Evolutionary conservation across 1,140 invertebrate genomes (phyloP).

Genomic region (Andrena cerasifolii): DNA sequence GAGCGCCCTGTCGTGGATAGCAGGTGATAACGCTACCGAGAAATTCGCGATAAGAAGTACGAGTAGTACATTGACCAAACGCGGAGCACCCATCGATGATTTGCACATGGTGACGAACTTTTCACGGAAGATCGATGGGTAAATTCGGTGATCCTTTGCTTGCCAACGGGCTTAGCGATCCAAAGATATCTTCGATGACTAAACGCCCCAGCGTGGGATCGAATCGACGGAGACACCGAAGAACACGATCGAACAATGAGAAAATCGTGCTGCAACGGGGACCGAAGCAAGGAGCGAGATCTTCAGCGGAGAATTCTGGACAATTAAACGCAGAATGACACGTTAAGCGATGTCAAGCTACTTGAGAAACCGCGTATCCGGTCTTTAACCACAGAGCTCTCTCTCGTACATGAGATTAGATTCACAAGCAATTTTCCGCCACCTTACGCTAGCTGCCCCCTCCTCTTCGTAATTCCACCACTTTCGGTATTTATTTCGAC

Average conservation of each 20-base stretch:
- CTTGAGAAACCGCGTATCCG: constrained; percentile 24
- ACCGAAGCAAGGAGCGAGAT: too few relatives aligned
- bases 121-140: neutral
- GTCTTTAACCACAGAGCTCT: constrained; percentile 29
- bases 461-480: too few relatives aligned
- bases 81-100: too few relatives aligned
- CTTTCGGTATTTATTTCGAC: neutral
- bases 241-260: too few relatives aligned
- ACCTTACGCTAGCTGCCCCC: neutral
- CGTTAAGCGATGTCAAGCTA: neutral
- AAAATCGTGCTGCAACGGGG: too few relatives aligned
- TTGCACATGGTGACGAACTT: neutral
- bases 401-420: constrained; percentile 45
- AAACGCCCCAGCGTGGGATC: too few relatives aligned
- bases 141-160: neutral
- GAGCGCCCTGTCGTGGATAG: neutral
- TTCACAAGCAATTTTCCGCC: constrained; percentile 11
- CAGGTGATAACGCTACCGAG: neutral
- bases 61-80: too few relatives aligned
- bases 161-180: too few relatives aligned
- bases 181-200: neutral
- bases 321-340: constrained; percentile 14
- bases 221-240: too few relatives aligned
- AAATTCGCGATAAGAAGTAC: neutral
- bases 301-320: neutral